Base-by-base conservation (phyloP, 2,797 vertebrate genomes). In the Thripadectes ignobilis region DNA sequence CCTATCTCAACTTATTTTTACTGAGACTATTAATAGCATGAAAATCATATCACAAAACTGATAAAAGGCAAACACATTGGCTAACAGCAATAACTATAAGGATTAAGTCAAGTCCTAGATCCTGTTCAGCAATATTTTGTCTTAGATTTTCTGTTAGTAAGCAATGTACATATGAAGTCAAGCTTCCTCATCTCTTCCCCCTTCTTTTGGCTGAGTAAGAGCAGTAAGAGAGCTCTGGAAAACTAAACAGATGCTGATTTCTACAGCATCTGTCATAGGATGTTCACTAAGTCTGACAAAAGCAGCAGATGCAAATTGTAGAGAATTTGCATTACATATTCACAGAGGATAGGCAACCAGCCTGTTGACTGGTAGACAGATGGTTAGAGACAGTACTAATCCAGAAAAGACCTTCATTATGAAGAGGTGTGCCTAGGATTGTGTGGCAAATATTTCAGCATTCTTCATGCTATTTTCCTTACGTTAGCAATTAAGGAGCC, bases 231-330 rank as follows among this genome's bases (percentile, higher is more conserved):
- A 78, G 12, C 45, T 59, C 14, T 62, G 30, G 30, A 49, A 82
- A 85, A 71, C 14, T 49, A 79, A 95, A 23, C 57, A 93, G 84
- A 76, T 93, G 75, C 27, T 85, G 83, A 67, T 67, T 89, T 67
- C 34, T 92, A 48, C 38, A 92, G 38, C 63, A 93, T 85, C 84
- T 92, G 57, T 61, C 75, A 58, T 36, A 22, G 48, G 36, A 29
- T 80, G 45, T 77, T 92, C 88, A 68, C 20, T 46, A 77, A 69
- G 14, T n/a, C 61, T 95, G 63, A 48, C 45, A 67, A 85, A 91
- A 77, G 3, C 34, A 71, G 39, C n/a, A 74, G n/a, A 81, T 63
- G 39, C 32, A 55, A 77, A 63, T 51, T 63, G 29, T 22, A 39
- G 54, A 71, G 21, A 66, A 67, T 81, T 89, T 87, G 27, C 22